Conservation (phyloP, 2,797 vertebrate genomes). For the Sus cebifrons region DNA sequence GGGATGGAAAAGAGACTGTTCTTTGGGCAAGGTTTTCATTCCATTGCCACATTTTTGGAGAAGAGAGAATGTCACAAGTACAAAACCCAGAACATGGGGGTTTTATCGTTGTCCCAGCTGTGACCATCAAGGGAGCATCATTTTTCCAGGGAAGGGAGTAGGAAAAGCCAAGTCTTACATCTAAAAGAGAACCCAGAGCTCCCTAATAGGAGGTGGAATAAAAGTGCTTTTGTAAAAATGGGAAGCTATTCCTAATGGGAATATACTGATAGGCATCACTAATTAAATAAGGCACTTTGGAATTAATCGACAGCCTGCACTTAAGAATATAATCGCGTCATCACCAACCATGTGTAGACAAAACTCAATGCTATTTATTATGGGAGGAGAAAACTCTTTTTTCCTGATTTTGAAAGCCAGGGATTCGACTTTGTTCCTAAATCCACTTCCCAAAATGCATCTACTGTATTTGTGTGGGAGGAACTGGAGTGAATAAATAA, state of each 20-base stretch:
- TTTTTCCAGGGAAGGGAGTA: neutral
- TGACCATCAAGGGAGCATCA: neutral
- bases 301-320: slow-evolving; percentile 78
- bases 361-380: slow-evolving; percentile 75
- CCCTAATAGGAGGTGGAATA: neutral
- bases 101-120: neutral
- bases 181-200: neutral
- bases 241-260: slow-evolving; percentile 75
- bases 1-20: slow-evolving; percentile 20
- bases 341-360: slow-evolving; percentile 77
- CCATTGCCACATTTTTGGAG: neutral
- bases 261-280: slow-evolving; percentile 63
- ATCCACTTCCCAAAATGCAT: slow-evolving; percentile 78
- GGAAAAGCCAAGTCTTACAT: neutral
- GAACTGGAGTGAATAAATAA: slow-evolving; percentile 81
- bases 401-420: slow-evolving; percentile 66
- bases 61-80: neutral
- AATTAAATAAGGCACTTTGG: slow-evolving; percentile 79
- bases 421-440: slow-evolving; percentile 51
- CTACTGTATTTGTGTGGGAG: slow-evolving; percentile 53
- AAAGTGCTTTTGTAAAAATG: slow-evolving; percentile 28
- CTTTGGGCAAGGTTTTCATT: neutral
- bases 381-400: slow-evolving; percentile 46
- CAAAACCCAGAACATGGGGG: neutral
- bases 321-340: slow-evolving; percentile 74